Evolutionary conservation across 2,888 invertebrate species (phyloP).

Genomic region (Apamea sordens): DNA sequence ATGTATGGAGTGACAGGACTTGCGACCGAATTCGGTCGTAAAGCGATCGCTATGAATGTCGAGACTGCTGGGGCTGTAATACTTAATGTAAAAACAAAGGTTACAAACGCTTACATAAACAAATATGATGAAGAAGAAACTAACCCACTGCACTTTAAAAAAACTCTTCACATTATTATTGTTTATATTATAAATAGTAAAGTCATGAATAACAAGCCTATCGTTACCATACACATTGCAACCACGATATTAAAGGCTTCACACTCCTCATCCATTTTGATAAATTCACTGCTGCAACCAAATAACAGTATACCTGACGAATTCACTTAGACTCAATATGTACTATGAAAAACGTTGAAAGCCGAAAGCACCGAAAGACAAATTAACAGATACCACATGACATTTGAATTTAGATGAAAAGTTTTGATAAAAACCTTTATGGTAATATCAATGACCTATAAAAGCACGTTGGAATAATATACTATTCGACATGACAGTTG

Average conservation of each 20-base stretch:
- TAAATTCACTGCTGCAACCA: neutral
- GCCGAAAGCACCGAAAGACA: neutral
- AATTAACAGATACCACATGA: neutral
- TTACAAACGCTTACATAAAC: neutral
- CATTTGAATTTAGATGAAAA: neutral
- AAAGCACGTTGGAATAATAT: no score
- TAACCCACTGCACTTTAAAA: neutral
- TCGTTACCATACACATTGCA: neutral
- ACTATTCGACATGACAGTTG: no score
- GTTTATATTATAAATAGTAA: conserved; percentile 28
- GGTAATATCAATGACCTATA: neutral
- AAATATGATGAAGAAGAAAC: neutral
- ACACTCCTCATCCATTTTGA: conserved; percentile 36
- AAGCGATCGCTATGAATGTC: no score
- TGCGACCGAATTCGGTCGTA: no score
- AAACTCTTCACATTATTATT: neutral
- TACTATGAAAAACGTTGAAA: no score
- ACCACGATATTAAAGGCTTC: conserved; percentile 13
- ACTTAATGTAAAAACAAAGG: neutral
- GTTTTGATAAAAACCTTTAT: conserved; percentile 1
- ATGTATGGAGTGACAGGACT: no score
- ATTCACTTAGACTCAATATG: neutral
- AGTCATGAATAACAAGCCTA: conserved; percentile 9
- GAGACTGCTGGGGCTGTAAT: no score
- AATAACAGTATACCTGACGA: neutral